phyloP scores from a whole-genome alignment of 1,140 invertebrate species.

The Drosophila persimilis region DNA sequence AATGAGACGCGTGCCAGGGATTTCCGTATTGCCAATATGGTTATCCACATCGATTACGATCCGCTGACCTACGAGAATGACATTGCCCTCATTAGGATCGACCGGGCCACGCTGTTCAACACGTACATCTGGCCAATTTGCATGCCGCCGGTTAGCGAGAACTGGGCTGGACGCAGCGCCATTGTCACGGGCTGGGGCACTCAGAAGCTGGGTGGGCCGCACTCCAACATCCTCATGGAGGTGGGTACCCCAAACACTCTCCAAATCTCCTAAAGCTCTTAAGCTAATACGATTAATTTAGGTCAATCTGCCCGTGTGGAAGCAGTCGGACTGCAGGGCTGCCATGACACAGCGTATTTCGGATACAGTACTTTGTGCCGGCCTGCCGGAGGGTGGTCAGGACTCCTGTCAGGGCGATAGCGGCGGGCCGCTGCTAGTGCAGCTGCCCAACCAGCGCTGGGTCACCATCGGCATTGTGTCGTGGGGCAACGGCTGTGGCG shows the following conservation, averaged over 20 bases:
- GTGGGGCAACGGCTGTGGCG: conserved; percentile 90
- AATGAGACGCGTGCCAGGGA: conserved; percentile 87
- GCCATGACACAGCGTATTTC: conserved; percentile 87
- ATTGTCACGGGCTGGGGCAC: conserved; percentile 91
- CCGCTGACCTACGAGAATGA: conserved; percentile 89
- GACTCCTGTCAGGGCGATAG: conserved; percentile 94
- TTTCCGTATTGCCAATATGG: conserved; percentile 87
- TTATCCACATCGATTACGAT: conserved; percentile 87
- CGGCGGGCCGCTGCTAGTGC: conserved; percentile 90
- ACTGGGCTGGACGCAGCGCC: conserved; percentile 86
- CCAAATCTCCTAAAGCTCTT: not conserved
- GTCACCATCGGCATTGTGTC: conserved; percentile 91
- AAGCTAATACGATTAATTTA: conserved; percentile 5
- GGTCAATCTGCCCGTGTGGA: conserved; percentile 92
- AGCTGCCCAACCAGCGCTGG: conserved; percentile 89
- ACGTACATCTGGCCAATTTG: conserved; percentile 93
- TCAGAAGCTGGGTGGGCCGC: conserved; percentile 87
- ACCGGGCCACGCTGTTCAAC: conserved; percentile 87
- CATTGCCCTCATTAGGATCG: conserved; percentile 90
- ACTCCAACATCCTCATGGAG: conserved; percentile 89
- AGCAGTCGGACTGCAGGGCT: conserved; percentile 86
- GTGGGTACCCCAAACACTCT: conserved; percentile 80
- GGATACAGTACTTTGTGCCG: conserved; percentile 89
- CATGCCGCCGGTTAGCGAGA: conserved; percentile 87
- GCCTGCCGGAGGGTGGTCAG: conserved; percentile 87